These are phyloP conservation scores for Podocnemis expansa DNA, from an alignment of 2,113 vertebrate genomes.

Conservation along the genomic window DNA sequence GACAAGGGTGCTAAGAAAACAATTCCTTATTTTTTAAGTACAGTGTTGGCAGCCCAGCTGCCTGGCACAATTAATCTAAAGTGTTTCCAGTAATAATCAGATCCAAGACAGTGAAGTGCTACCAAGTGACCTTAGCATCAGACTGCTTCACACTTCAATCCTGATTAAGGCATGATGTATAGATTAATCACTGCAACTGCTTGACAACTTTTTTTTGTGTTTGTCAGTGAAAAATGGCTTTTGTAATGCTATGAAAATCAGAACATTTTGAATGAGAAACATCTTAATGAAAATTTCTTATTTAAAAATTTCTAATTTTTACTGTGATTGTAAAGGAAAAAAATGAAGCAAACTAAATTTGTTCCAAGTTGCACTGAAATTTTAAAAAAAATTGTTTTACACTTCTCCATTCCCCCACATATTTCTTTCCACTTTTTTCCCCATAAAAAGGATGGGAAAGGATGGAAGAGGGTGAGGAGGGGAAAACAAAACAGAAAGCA, in stretches of 20 bases:
- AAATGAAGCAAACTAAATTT: conserved; percentile 49
- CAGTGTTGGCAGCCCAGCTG: neutral
- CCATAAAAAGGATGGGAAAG: neutral
- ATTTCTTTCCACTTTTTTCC: neutral
- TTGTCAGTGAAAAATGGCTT: conserved; percentile 1
- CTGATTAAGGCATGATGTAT: conserved; percentile 27
- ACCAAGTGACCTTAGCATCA: neutral
- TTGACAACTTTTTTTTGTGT: conserved; percentile 25
- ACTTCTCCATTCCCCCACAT: neutral
- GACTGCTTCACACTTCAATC: conserved; percentile 32
- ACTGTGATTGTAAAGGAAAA: conserved; percentile 64
- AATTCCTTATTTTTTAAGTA: neutral
- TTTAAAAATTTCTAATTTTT: neutral
- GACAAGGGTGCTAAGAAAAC: neutral
- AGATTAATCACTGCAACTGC: neutral
- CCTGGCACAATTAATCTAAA: neutral
- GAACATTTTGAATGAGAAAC: conserved; percentile 44
- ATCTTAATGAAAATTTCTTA: neutral
- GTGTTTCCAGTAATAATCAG: conserved; percentile 35
- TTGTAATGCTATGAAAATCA: conserved; percentile 10
- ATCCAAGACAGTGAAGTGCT: conserved; percentile 36
- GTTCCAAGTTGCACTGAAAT: conserved; percentile 31
- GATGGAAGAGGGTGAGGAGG: conserved; percentile 16
- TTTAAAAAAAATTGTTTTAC: neutral
- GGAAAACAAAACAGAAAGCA: neutral